Evolutionary conservation across 2,113 vertebrate genomes (phyloP), one percentile per base, ranked within the genome.

Genomic region (Australoheros scitulus): DNA sequence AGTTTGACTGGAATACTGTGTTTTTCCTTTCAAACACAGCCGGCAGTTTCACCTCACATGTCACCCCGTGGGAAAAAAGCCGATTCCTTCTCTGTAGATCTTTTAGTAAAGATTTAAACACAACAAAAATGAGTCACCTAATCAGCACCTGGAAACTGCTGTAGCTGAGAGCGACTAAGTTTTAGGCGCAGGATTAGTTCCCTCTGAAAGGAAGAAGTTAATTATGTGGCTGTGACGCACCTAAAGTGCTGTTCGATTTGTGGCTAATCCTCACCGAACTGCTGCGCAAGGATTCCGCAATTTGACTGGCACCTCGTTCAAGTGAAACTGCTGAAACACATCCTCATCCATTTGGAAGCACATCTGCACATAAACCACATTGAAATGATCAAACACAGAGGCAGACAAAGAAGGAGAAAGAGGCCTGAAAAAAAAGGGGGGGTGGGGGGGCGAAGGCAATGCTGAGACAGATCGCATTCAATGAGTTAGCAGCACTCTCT

Each of bases 401-500:
- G 14, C 34, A 81, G 50, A 87, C 15, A 70, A 43, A 72, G 34
- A 75, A 60, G 77, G n/a, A 72, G 61, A 15, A 47, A 52, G 70
- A 63, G 50, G 60, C 18, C 32, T 18, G 32, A 59, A 29, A 43
- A 43, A 70, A 29, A 50, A 70, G 29, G 41, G 1, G 15, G 9
- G 26, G 43, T 14, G 52, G 63, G 77, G 22, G 52, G 63, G 77
- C 18, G 65, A 64, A 76, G 61, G 64, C 61, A 80, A 58, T 56
- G 80, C 84, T 88, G 85, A 90, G 85, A 86, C 82, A 84, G 78
- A 94, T 93, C 83, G 81, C 92, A 90, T 88, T 91, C 84, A 87
- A 38, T 88, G 90, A 94, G 84, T 91, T 91, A 80, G 91, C 88
- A 85, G 91, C 90, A 74, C 89, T 93, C 90, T 88, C 84, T 26